Base-by-base conservation (phyloP, 1,140 invertebrate species). In the Pseudomyrmex flavicornis region DNA sequence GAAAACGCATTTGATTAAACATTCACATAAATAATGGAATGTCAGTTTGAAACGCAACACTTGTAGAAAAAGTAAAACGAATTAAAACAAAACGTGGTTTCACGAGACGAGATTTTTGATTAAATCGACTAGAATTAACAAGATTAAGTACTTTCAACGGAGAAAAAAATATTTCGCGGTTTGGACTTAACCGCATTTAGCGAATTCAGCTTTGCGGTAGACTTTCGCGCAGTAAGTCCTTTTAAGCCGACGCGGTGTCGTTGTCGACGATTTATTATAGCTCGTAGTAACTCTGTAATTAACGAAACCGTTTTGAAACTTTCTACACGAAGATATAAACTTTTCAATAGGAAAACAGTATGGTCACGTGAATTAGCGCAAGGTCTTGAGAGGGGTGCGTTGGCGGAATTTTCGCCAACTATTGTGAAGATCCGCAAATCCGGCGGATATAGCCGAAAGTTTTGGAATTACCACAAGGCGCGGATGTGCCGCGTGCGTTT, bases 351-450 rank as follows among this genome's bases (percentile, higher is more conserved):
- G 13, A 56, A 15, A 79, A 46, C 9, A 59, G 17, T 8, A 50
- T 26, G 26, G 35, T 52, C 35, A 35, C 63, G 74, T 15, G 35
- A 63, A 76, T 76, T 75, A 4, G 15, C 10, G 35, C 17, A 52
- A 74, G n/a, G 13, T 4, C 9, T 35, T 10, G 50, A 62, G 26
- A 77, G 75, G 72, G 58, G 35, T 48, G 17, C 17, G 22, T 0
- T 15, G 8, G 22, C 22, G 46, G 22, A 56, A 74, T 61, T 63
- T 63, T 44, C 68, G 12, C 59, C 63, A 44, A 15, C 65, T 22
- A 72, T 82, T 66, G 46, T 56, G 50, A 72, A 46, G 65, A 83
- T 72, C 69, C 44, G 44, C n/a, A 56, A 84, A 79, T 61, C 74
- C 63, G 59, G 2, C 52, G 54, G 62, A 50, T 83, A 77, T 52